Evolutionary conservation across 2,888 invertebrate genomes (phyloP).

Genomic region (Parnassius orleans): DNA sequence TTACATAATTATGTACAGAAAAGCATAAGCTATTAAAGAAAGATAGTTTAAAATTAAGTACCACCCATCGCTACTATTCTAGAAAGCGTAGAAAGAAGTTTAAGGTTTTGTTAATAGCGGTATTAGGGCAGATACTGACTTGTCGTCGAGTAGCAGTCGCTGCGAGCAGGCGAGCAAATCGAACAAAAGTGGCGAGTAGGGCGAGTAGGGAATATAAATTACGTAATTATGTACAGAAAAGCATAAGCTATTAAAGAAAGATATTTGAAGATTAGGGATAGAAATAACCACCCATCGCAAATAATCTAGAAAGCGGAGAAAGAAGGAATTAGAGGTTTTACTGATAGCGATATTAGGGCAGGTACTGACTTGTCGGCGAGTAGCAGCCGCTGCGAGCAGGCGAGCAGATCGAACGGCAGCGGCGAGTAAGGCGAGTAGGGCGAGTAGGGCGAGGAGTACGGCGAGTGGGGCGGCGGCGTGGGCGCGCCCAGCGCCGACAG

Average conservation of each 20-base stretch:
- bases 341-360: neutral
- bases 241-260: no score
- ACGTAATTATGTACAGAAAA: no score
- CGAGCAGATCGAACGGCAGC: constrained; percentile 84
- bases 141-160: constrained; percentile 69
- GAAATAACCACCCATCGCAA: no score
- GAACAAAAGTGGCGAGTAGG: constrained; percentile 85
- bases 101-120: no score
- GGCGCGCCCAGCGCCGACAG: constrained; percentile 83
- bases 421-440: constrained; percentile 85
- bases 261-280: no score
- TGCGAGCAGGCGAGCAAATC: constrained; percentile 82
- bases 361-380: constrained; percentile 66
- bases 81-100: no score
- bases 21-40: no score
- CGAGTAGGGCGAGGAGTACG: constrained; percentile 86
- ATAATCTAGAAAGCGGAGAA: no score
- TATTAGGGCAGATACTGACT: constrained; percentile 47
- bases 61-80: no score
- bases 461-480: constrained; percentile 85
- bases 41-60: no score
- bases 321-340: no score
- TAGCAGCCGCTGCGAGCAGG: constrained; percentile 76
- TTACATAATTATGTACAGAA: no score
- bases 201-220: constrained; percentile 67